Evolutionary conservation across 2,888 invertebrate species (phyloP).

Genomic region (Athalia cordata): DNA sequence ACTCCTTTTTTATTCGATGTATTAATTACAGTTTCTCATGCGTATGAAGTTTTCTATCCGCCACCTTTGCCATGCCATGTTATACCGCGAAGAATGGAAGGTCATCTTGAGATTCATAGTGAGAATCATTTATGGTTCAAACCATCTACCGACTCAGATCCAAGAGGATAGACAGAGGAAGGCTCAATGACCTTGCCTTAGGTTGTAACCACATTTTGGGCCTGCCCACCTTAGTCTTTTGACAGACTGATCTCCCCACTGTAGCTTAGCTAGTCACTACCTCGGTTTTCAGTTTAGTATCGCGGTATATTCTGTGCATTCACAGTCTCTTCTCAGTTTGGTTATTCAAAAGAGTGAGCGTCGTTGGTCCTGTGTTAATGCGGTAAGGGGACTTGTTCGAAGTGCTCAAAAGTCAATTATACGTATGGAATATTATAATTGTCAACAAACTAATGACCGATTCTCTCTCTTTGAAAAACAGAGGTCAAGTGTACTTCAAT

Average conservation of each 20-base stretch:
- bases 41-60: too few species aligned
- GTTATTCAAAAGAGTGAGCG: neutral
- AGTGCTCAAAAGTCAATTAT: neutral
- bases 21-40: too few species aligned
- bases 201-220: slow-evolving; percentile 18
- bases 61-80: too few species aligned
- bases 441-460: too few species aligned
- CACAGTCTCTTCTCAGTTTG: neutral
- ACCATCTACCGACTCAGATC: neutral
- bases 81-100: neutral
- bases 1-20: too few species aligned
- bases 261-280: neutral
- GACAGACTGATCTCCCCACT: neutral
- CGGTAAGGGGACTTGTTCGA: neutral
- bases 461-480: too few species aligned
- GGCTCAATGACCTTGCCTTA: slow-evolving; percentile 26
- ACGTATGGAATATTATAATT: too few species aligned
- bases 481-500: too few species aligned
- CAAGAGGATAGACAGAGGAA: slow-evolving; percentile 1
- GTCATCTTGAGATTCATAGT: neutral
- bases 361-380: neutral
- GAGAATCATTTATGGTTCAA: neutral
- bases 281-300: neutral
- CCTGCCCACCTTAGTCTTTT: neutral
- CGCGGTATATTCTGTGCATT: neutral